Evolutionary conservation across 2,888 invertebrate genomes (phyloP).

Genomic region (Itoplectis maculator): DNA sequence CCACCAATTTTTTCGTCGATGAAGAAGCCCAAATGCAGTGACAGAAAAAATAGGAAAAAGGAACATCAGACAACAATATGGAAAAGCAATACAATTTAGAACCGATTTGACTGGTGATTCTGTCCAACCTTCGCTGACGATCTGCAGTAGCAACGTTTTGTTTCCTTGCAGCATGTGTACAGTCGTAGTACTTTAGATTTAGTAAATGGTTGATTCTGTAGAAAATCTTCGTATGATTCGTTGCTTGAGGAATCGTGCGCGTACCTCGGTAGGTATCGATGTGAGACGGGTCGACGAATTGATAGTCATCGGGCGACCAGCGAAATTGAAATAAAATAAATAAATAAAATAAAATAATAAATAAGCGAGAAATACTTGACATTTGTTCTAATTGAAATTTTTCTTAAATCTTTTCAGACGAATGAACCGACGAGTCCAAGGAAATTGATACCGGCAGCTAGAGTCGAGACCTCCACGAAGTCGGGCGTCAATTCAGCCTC

Average conservation of each 20-base stretch:
- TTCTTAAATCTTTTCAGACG: constrained; percentile 63
- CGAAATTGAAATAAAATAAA: background rate
- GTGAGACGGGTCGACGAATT: background rate
- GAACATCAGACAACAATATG: too few species aligned
- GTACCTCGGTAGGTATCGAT: constrained; percentile 56
- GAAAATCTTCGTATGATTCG: constrained; percentile 1
- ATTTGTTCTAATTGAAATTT: too few species aligned
- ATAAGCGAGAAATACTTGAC: too few species aligned
- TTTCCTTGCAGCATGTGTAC: constrained; percentile 44
- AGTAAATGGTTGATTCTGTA: constrained; percentile 10
- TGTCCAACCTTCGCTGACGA: too few species aligned
- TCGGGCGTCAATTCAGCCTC: constrained; percentile 68
- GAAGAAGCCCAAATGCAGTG: background rate
- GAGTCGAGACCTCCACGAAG: constrained; percentile 69
- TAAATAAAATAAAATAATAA: constrained; percentile 9
- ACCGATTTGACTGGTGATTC: too few species aligned
- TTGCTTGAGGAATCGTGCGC: constrained; percentile 49
- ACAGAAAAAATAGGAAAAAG: too few species aligned
- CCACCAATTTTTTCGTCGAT: constrained; percentile 27
- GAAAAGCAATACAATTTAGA: too few species aligned
- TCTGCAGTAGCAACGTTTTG: constrained; percentile 24
- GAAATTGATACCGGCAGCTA: constrained; percentile 59
- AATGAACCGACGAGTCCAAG: constrained; percentile 68
- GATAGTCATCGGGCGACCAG: background rate
- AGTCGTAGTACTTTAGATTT: constrained; percentile 18